Evolutionary conservation across 1,140 invertebrate species (phyloP), one percentile per base, ranked within the genome.

Genomic region (Drusus annulatus): DNA sequence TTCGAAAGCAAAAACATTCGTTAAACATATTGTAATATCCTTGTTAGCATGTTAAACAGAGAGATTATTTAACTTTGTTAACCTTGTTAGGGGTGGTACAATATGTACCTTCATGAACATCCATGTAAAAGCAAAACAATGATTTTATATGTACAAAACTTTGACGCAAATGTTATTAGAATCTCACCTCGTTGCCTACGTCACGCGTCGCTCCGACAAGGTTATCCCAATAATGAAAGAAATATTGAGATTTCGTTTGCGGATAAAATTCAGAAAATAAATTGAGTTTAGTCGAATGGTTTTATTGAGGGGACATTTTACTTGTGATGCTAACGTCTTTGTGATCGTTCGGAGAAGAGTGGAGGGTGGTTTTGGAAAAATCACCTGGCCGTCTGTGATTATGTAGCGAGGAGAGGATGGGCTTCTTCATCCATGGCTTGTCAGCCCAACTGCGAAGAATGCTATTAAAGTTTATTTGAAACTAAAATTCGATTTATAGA

Each of bases 271-370:
- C 80, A 71, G 25, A 74, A 77, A 81, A 81, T 81, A 81, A 78
- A 81, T 81, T 78, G 80, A 81, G 80, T 81, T 81, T 74, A 78
- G 80, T 69, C 28, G 65, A 81, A 81, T 77, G 80, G 75, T 81
- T 81, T 81, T 81, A 81, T 81, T 81, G 80, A 76, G 80, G 80
- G 68, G 80, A 81, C 80, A 81, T 81, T 81, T 81, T 81, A 56
- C 78, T 76, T 69, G 60, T 2, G 68, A 71, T 71, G 68, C 50
- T 50, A 71, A 71, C 51, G 52, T 71, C 68, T 71, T 71, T 71
- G 68, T 71, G 17, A 78, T 63, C 16, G 56, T 69, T 31, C 15
- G 28, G 25, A 23, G 3, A 36, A 58, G 45, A 45, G 13, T n/a
- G n/a, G 31, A 60, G 68, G 68, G 68, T 25, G 78, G 51, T 73